Conservation (phyloP, 2,888 invertebrate genomes). For the Aproaerema taeniolella region DNA sequence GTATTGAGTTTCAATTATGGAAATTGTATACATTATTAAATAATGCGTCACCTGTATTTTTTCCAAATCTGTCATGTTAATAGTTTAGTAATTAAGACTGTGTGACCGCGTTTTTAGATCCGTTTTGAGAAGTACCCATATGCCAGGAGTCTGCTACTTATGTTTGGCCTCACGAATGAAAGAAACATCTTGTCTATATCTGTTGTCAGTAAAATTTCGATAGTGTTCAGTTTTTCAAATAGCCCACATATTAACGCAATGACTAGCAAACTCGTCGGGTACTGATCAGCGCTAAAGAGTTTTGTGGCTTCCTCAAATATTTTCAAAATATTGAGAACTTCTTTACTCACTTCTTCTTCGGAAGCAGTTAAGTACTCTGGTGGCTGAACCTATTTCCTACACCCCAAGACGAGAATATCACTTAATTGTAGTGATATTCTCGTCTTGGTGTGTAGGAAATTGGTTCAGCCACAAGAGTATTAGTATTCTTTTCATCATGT, state of each 20-base stretch:
- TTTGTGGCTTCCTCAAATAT: constrained; percentile 22
- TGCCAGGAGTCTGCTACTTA: constrained; percentile 12
- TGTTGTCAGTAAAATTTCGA: constrained; percentile 14
- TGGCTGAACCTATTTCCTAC: constrained; percentile 14
- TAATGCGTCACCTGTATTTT: too few species aligned
- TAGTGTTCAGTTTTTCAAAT: constrained; percentile 16
- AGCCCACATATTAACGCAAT: constrained; percentile 19
- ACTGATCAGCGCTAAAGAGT: constrained; percentile 19
- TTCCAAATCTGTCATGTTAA: too few species aligned
- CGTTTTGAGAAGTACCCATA: too few species aligned
- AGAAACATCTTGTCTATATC: constrained; percentile 16
- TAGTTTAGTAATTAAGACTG: too few species aligned
- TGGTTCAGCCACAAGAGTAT: too few species aligned
- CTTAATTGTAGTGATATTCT: constrained; percentile 11
- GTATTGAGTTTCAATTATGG: too few species aligned
- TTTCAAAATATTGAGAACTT: constrained; percentile 15
- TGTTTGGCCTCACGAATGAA: constrained; percentile 14
- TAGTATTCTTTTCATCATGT: too few species aligned
- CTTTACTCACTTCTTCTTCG: constrained; percentile 8
- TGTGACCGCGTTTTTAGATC: too few species aligned
- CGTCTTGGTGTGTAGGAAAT: too few species aligned
- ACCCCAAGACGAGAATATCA: constrained; percentile 16
- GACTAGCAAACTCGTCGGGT: constrained; percentile 19
- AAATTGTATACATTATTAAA: too few species aligned
- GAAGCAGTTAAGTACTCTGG: constrained; percentile 11